These are phyloP conservation scores for Guaruba guarouba DNA, from an alignment of 2,113 vertebrate genomes.

Conservation along the genomic window DNA sequence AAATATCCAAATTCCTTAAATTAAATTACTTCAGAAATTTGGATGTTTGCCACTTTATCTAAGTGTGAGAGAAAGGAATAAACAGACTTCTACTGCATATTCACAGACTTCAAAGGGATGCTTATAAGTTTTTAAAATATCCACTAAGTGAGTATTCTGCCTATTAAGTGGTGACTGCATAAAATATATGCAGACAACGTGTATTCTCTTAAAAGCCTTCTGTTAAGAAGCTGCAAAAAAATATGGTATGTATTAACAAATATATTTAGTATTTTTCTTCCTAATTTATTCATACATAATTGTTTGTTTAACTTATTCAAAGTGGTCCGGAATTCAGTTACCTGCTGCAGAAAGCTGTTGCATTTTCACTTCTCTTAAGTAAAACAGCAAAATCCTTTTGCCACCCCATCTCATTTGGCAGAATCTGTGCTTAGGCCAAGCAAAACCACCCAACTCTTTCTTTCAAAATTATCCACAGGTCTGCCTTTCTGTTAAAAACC, in stretches of 20 bases:
- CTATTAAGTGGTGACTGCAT: neutral
- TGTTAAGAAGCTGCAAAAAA: neutral
- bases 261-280: neutral
- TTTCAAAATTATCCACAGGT: neutral
- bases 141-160: neutral
- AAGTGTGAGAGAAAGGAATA: neutral
- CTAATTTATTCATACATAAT: neutral
- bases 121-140: neutral
- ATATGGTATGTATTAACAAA: neutral
- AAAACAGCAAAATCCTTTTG: neutral
- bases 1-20: neutral
- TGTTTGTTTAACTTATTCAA: neutral
- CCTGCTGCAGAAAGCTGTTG: neutral
- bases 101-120: neutral
- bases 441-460: neutral
- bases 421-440: neutral
- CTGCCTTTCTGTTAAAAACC: neutral
- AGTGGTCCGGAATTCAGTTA: neutral
- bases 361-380: neutral
- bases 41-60: neutral
- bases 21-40: neutral
- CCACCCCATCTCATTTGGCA: neutral
- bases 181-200: neutral
- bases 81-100: neutral
- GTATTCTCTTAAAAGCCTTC: neutral